Percentiles rank a stretch among this genome's conserved stretches.
phyloP scores from a whole-genome alignment of 2,113 vertebrate genomes.

The Brachypodius melanocephalos region DNA sequence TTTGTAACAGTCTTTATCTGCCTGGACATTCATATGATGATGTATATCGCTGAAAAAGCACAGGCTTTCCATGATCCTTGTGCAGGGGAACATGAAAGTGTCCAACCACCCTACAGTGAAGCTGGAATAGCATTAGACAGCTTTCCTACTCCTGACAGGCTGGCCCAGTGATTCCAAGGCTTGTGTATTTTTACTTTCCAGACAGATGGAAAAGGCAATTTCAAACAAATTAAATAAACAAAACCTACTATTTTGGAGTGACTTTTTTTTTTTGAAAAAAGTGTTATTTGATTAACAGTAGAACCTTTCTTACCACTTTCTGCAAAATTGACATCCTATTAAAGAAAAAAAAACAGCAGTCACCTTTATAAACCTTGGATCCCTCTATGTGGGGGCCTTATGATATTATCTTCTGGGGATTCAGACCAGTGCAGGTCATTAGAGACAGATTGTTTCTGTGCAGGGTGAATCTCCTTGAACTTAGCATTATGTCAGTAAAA shows the following conservation, averaged over 20 bases:
- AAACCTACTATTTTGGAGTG: background rate
- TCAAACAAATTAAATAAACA: background rate
- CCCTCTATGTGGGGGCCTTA: background rate
- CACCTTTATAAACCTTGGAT: background rate
- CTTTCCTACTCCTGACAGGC: background rate
- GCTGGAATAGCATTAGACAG: background rate
- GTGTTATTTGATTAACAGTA: background rate
- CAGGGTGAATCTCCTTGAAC: background rate
- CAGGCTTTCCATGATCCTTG: background rate
- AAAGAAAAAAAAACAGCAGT: background rate
- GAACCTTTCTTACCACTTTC: background rate
- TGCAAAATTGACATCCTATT: background rate
- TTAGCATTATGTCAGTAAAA: background rate
- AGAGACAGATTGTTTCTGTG: background rate
- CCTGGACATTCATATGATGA: background rate
- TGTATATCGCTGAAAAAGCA: background rate
- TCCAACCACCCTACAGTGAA: rapidly evolving
- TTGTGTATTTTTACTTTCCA: background rate
- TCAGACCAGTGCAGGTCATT: background rate
- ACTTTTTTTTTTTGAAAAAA: background rate
- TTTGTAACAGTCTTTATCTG: background rate
- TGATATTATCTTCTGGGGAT: background rate
- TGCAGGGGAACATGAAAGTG: background rate
- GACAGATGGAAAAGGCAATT: background rate
- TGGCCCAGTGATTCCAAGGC: background rate